These are phyloP conservation scores for Ectemnius continuus DNA, from an alignment of 2,888 invertebrate species.

Conservation along the genomic window DNA sequence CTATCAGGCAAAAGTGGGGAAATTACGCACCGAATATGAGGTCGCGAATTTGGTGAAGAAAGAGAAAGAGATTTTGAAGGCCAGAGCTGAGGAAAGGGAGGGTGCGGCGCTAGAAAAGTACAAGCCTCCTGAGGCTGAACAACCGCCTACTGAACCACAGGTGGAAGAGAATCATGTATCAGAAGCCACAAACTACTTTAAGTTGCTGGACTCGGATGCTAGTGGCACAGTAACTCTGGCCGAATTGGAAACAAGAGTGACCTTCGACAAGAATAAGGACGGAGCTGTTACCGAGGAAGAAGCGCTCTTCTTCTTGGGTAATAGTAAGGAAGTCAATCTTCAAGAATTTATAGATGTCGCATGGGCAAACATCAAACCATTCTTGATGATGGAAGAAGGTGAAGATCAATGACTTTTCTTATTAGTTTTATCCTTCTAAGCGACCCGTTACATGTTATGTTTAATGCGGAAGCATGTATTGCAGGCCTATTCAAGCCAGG, in stretches of 20 bases:
- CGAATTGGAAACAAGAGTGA: conserved; percentile 85
- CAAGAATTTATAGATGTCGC: conserved; percentile 84
- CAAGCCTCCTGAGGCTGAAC: conserved; percentile 82
- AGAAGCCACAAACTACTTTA: conserved; percentile 88
- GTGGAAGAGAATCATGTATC: conserved; percentile 81
- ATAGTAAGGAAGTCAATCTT: conserved; percentile 83
- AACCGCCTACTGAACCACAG: conserved; percentile 79
- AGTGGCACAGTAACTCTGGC: conserved; percentile 86
- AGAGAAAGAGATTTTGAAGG: conserved; percentile 88
- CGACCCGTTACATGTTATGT: background rate
- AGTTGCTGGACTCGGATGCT: conserved; percentile 88
- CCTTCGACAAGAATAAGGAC: conserved; percentile 94
- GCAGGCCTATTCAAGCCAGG: conserved; percentile 68
- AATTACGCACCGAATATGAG: conserved; percentile 85
- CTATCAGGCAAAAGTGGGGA: conserved; percentile 84
- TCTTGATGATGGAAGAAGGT: conserved; percentile 87
- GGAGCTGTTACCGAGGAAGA: conserved; percentile 94
- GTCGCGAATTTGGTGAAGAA: conserved; percentile 89
- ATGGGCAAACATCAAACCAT: conserved; percentile 90
- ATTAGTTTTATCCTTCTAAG: background rate
- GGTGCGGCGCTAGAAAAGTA: conserved; percentile 88
- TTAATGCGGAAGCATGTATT: conserved; percentile 7
- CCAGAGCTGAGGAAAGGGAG: conserved; percentile 86
- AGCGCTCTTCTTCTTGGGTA: conserved; percentile 86
- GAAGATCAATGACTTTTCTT: conserved; percentile 72